phyloP scores from a whole-genome alignment of 2,888 invertebrate species.

The Mantis religiosa region DNA sequence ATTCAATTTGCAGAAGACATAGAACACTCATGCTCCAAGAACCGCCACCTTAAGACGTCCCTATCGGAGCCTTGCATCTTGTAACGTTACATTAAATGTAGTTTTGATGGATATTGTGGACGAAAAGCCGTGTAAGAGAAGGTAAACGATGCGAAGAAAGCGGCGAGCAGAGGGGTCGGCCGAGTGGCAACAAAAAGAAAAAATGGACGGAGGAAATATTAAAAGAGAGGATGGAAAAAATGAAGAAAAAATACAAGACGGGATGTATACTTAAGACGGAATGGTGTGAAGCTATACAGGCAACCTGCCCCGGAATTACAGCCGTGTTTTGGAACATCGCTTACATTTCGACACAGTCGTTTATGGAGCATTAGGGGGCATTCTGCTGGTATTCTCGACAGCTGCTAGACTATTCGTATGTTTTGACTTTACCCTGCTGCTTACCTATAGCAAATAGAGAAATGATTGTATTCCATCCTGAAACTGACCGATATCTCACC shows the following conservation, averaged over 20 bases:
- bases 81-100: slow-evolving; percentile 11
- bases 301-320: too few species aligned
- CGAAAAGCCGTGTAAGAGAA: slow-evolving; percentile 6
- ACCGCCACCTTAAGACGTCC: not conserved
- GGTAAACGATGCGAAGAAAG: slow-evolving; percentile 11
- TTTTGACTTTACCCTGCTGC: too few species aligned
- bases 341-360: not conserved
- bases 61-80: slow-evolving; percentile 16
- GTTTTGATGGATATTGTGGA: slow-evolving; percentile 19
- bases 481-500: too few species aligned
- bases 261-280: not conserved
- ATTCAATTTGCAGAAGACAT: not conserved
- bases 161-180: not conserved
- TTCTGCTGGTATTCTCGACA: not conserved
- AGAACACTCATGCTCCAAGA: not conserved
- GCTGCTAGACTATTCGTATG: too few species aligned
- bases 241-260: not conserved
- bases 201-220: not conserved
- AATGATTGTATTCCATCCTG: too few species aligned
- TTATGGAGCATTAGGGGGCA: not conserved
- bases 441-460: too few species aligned
- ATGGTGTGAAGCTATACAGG: not conserved
- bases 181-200: not conserved
- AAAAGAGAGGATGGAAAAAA: not conserved
- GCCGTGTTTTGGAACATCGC: not conserved